Evolutionary conservation across 1,140 invertebrate genomes (phyloP).

Genomic region (Marisa cornuarietis): DNA sequence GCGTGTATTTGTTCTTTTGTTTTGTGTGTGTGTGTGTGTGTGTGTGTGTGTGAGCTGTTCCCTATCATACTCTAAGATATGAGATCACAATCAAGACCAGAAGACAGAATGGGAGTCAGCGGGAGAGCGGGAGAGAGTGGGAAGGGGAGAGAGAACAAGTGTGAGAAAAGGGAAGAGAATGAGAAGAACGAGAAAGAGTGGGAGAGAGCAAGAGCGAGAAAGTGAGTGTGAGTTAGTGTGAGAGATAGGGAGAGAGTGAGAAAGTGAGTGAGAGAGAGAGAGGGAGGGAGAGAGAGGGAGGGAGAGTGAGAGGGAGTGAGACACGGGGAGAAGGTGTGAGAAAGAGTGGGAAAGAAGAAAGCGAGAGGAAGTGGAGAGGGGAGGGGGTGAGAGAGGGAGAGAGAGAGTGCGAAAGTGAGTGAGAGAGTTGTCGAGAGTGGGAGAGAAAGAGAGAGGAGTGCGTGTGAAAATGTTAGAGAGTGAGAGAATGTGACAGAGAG

Average conservation of each 20-base stretch:
- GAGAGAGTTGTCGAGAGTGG: slow-evolving; percentile 4
- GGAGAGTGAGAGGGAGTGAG: background rate
- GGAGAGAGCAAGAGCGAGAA: background rate
- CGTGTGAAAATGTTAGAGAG: too few relatives aligned
- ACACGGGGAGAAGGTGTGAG: too few relatives aligned
- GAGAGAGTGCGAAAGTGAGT: too few relatives aligned
- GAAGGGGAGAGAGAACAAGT: background rate
- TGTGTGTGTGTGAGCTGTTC: background rate
- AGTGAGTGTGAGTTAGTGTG: background rate
- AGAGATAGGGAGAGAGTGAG: background rate
- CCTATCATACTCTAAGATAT: background rate
- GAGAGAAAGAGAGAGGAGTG: background rate
- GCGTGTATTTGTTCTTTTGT: background rate
- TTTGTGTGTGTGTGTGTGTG: background rate
- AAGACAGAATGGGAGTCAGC: background rate
- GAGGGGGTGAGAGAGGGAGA: too few relatives aligned
- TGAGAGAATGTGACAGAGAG: too few relatives aligned
- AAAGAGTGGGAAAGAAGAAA: background rate
- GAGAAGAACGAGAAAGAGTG: background rate
- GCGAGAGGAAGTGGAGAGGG: background rate
- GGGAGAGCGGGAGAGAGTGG: background rate
- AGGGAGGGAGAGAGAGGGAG: background rate
- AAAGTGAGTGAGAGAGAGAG: slow-evolving; percentile 1
- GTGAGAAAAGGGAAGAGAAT: too few relatives aligned
- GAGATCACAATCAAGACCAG: background rate